A percentile compares a stretch with the other conserved stretches of the same genome.
Conservation (phyloP, 2,888 invertebrate species). For the Troides oblongomaculatus region DNA sequence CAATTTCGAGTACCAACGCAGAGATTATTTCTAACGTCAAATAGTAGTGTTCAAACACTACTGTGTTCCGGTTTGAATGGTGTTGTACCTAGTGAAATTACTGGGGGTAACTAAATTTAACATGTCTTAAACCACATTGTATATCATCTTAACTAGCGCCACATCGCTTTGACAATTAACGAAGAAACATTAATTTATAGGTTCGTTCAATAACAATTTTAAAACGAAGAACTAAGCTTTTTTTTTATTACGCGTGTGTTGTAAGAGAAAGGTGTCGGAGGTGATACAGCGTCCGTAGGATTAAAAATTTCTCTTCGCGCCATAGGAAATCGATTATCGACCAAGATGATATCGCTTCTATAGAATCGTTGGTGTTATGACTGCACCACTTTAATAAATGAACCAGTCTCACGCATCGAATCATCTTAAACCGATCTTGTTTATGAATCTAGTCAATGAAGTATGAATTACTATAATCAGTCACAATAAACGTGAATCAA, state of each 20-base stretch:
- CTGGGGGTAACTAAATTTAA: no score
- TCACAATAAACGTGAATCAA: neutral
- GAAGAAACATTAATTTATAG: neutral
- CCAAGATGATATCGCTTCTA: slow-evolving; percentile 3
- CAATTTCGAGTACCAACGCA: no score
- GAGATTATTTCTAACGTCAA: no score
- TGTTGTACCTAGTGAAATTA: no score
- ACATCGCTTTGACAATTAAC: neutral
- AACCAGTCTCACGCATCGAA: neutral
- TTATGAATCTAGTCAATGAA: neutral
- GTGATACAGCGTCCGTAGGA: neutral
- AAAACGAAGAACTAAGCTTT: neutral
- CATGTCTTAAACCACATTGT: no score
- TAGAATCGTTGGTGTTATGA: neutral
- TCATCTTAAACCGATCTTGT: neutral
- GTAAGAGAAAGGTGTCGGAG: slow-evolving; percentile 8
- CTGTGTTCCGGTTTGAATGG: no score
- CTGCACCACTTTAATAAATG: neutral
- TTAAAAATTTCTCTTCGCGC: slow-evolving; percentile 1
- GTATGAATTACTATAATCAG: neutral
- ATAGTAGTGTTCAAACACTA: no score
- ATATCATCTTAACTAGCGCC: no score
- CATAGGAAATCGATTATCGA: neutral
- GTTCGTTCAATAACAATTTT: neutral
- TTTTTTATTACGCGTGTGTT: neutral